Percentiles rank a stretch among this genome's conserved stretches.
phyloP scores from a whole-genome alignment of 2,113 vertebrate genomes.

The Aleadryas rufinucha region DNA sequence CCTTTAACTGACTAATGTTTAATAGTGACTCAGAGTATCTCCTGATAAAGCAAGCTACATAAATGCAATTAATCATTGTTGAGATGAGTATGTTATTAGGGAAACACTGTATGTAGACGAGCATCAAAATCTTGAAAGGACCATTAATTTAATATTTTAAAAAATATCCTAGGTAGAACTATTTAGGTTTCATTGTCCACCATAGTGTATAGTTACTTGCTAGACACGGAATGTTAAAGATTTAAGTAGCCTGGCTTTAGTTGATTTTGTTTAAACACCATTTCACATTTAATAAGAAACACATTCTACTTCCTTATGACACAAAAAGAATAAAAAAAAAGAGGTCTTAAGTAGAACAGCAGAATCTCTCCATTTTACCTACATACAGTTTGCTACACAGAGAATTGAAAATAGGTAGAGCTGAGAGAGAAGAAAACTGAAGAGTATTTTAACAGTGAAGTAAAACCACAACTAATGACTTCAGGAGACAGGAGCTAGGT shows the following conservation, averaged over 20 bases:
- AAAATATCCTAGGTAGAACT: background rate
- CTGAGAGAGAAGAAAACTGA: constrained; percentile 40
- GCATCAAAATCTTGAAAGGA: background rate
- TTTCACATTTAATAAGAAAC: constrained; percentile 69
- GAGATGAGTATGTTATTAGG: background rate
- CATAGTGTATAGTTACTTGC: background rate
- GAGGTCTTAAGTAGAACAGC: constrained; percentile 56
- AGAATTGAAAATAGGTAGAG: constrained; percentile 64
- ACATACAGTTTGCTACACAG: constrained; percentile 60
- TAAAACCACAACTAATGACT: constrained; percentile 82
- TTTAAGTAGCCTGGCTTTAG: background rate
- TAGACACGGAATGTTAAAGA: background rate
- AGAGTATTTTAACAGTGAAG: constrained; percentile 78
- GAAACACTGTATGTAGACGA: background rate
- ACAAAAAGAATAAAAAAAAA: constrained; percentile 17
- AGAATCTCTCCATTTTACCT: constrained; percentile 56
- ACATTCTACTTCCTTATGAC: constrained; percentile 55
- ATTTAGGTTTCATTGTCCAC: background rate
- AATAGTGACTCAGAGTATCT: background rate
- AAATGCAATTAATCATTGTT: background rate
- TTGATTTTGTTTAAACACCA: constrained; percentile 33
- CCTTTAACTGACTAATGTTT: constrained; percentile 1
- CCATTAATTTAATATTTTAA: background rate
- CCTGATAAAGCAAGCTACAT: background rate
- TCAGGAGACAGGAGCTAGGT: constrained; percentile 80